Evolutionary conservation across 2,113 vertebrate genomes (phyloP).

Genomic region (Thomomys bottae): DNA sequence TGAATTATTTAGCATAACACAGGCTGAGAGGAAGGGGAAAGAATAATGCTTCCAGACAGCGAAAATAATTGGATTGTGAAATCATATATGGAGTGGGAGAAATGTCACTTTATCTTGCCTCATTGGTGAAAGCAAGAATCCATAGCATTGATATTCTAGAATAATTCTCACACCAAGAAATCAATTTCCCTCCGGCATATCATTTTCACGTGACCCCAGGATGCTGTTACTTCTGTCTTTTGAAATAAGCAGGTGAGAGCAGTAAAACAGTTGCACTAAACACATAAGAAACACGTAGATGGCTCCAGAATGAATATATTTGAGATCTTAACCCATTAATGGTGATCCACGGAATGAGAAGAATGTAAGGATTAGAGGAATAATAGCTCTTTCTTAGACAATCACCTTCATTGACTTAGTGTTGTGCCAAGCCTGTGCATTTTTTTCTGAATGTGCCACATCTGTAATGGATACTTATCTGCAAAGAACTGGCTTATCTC

Average conservation of each 20-base stretch:
- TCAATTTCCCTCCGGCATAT: conserved; percentile 24
- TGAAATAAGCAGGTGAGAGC: neutral
- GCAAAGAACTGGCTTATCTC: too few relatives aligned
- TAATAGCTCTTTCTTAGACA: neutral
- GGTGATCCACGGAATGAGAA: neutral
- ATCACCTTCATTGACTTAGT: neutral
- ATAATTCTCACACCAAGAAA: neutral
- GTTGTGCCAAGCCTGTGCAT: neutral
- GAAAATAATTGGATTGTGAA: conserved; percentile 48
- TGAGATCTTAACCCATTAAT: neutral
- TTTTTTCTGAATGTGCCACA: neutral
- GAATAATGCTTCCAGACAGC: conserved; percentile 45
- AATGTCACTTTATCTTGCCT: neutral
- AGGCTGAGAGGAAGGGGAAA: conserved; percentile 25
- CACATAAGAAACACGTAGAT: neutral
- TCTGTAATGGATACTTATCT: too few relatives aligned
- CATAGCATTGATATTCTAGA: neutral
- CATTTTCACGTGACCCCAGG: neutral
- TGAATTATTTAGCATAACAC: conserved; percentile 25
- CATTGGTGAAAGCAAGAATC: neutral
- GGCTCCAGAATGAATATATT: neutral
- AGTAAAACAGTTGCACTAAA: neutral
- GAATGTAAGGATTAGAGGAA: neutral
- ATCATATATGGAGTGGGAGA: conserved; percentile 1
- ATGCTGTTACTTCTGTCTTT: conserved; percentile 21